Evolutionary conservation across 92 coral and sea anemone genomes (phyloP), one percentile per base, ranked within the genome.

Genomic region (Actinernus sp.): DNA sequence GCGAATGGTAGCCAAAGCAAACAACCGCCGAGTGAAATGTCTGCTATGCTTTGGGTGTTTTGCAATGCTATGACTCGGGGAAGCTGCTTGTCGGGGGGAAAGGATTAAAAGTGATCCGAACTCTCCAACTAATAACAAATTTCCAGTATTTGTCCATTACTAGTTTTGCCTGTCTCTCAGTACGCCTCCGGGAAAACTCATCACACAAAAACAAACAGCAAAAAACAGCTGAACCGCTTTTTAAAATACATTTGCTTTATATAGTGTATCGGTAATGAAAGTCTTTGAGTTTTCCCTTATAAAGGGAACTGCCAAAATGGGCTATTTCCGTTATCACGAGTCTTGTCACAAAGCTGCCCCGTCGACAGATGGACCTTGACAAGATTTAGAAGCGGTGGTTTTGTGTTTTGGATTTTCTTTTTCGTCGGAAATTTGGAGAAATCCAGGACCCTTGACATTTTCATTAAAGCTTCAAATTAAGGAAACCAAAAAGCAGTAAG

Each of bases 101-200:
- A 21, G 65, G 78, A 70, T 52, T 55, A 53, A 55, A 31, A 28
- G 43, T 32, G 65, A 70, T 55, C 57, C 52, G 47, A 30, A 27
- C 85, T 38, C 68, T 76, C 76, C 71, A 63, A 65, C 65, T 79
- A 71, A 71, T 85, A 78, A 78, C 65, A 30, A 76, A 33, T 58
- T 51, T 58, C 7, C 59, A 18, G 31, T 83, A 53, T 83, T 83
- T 83, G 80, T 79, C 61, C 84, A 83, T 85, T 52, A 78, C 78
- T 73, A 78, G 86, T 69, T 8, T n/a, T 31, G 16, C 60, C 47
- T 61, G 49, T 54, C 58, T 58, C 16, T 20, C 53, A 20, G 49
- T 26, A 33, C 63, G 58, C 75, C 76, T 71, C 76, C 54, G 63
- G 61, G 53, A 31, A 13, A 49, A 56, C 60, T 63, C 66, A 68